These are phyloP conservation scores for Oncorhynchus tshawytscha DNA, from an alignment of 2,113 vertebrate genomes.

Conservation along the genomic window DNA sequence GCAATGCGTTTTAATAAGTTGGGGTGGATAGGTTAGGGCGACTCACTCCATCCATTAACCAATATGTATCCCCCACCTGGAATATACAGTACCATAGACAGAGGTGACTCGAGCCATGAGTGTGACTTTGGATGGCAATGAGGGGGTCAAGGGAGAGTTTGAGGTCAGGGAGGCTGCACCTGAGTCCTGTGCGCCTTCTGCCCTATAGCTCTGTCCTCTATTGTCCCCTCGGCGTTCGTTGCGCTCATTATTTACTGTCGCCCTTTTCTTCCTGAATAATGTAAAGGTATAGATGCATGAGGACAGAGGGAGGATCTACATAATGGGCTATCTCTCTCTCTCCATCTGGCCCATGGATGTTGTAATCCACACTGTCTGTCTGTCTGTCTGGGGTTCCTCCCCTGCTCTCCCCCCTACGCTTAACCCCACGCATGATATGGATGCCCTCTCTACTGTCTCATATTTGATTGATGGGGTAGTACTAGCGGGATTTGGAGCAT, in stretches of 20 bases:
- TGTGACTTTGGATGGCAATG: not conserved
- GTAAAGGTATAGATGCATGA: conserved; percentile 13
- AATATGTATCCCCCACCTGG: too few species aligned
- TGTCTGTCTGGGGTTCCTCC: not conserved
- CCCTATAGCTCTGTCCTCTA: not conserved
- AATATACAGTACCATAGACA: too few species aligned
- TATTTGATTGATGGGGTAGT: not conserved
- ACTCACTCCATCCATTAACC: too few species aligned
- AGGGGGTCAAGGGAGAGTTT: not conserved
- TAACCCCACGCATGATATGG: not conserved
- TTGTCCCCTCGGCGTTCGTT: not conserved
- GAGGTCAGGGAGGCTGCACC: not conserved
- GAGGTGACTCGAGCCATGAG: too few species aligned
- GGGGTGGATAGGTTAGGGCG: too few species aligned
- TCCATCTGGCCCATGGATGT: conserved; percentile 21
- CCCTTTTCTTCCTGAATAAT: not conserved
- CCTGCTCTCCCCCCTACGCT: not conserved
- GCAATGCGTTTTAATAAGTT: too few species aligned
- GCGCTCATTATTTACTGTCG: not conserved
- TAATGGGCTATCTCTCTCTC: conserved; percentile 5
- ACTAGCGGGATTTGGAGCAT: not conserved
- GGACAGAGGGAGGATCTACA: not conserved
- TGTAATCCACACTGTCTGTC: not conserved
- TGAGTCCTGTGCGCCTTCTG: not conserved
- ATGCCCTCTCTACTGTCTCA: conserved; percentile 10